Base-by-base conservation (phyloP, 2,113 vertebrate genomes). In the Actinemys pallida region DNA sequence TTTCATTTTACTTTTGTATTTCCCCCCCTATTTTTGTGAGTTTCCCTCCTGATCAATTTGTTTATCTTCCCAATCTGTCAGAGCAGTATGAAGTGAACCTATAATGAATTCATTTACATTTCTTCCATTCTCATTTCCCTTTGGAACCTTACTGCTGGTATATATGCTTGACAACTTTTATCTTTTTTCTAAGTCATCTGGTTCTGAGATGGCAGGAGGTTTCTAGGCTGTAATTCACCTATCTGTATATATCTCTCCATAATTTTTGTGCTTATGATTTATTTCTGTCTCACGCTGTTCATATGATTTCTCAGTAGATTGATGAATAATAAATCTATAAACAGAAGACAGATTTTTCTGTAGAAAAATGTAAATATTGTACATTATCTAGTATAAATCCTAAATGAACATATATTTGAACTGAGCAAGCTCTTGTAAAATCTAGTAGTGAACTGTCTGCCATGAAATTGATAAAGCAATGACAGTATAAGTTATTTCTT, bases 31-130 rank as follows among this genome's bases (percentile, higher is more conserved):
- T 53, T 52, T 83, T 12, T 80, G 78, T 50, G 57, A 84, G n/a
- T 94, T 84, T 84, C 25, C 12, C 8, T 57, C 7, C 49, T 62
- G 69, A 87, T 92, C 78, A 72, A 87, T 94, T 87, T 93, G n/a
- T 81, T 93, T 96, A 96, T 89, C 92, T 92, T 94, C 86, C 81
- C 82, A 94, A 95, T 54, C 78, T 92, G 75, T 92, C 83, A 90
- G 88, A 69, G 69, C 57, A 31, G 76, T 72, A 47, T 47, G 89
- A 93, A 97, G 95, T 84, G 81, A 96, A 93, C 54, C 56, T 92
- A 57, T 90, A 50, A 90, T 13, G 8, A 93, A 62, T 91, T 92
- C 0, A 2, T 89, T 96, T 94, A 92, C 78, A 78, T 92, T 86
- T 69, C 49, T 87, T 96, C 45, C 42, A 84, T 92, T 85, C 62